These are phyloP conservation scores for Dryomyza anilis DNA, from an alignment of 2,888 invertebrate genomes.

Conservation along the genomic window DNA sequence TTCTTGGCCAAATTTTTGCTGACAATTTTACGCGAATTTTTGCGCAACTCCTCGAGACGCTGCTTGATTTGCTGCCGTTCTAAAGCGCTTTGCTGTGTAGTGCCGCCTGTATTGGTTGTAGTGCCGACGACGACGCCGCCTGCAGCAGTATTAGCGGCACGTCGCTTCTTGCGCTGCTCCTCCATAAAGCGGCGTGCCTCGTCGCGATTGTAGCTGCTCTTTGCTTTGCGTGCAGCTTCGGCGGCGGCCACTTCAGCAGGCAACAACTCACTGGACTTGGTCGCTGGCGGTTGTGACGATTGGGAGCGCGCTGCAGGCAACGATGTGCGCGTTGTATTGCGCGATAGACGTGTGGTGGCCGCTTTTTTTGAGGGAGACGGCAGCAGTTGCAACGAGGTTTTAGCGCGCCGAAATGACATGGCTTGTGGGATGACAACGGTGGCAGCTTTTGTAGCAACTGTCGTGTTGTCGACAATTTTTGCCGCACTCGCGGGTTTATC, in stretches of 20 bases:
- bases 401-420: conserved; percentile 33
- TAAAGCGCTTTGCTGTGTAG: conserved; percentile 38
- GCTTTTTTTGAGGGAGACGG: conserved; percentile 34
- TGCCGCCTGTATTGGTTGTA: not conserved
- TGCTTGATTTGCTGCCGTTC: conserved; percentile 61
- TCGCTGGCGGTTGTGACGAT: conserved; percentile 33
- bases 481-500: not conserved
- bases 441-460: not conserved
- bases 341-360: conserved; percentile 21
- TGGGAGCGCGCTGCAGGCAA: conserved; percentile 32
- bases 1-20: conserved; percentile 54
- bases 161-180: conserved; percentile 64
- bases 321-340: not conserved
- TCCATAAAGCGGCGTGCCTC: conserved; percentile 65
- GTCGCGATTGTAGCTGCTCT: conserved; percentile 62
- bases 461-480: not conserved
- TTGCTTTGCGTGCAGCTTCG: conserved; percentile 37
- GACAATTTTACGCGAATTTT: conserved; percentile 61
- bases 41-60: conserved; percentile 61
- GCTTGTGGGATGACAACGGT: not conserved
- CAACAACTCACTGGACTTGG: conserved; percentile 20
- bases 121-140: too few relatives aligned
- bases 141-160: conserved; percentile 34
- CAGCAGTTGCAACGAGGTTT: conserved; percentile 34
- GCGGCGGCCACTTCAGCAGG: too few relatives aligned